A percentile compares a stretch with the other conserved stretches of the same genome.
Evolutionary conservation across 53 echinoderm and acorn worm species (phyloP).

Genomic region (Henricia sp.): DNA sequence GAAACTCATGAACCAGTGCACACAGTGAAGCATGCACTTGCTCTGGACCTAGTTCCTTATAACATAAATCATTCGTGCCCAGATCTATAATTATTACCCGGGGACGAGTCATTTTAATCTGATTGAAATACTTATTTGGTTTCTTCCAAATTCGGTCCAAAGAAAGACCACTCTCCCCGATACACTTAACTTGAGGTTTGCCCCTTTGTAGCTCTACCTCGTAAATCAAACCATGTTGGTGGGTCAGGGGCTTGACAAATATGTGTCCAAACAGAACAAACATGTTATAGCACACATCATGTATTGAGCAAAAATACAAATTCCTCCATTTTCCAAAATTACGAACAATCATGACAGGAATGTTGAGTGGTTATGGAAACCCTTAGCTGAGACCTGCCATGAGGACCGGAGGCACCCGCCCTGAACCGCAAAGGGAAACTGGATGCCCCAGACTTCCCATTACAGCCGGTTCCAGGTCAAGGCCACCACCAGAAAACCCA

Average conservation of each 20-base stretch:
- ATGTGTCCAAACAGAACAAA: constrained; percentile 14
- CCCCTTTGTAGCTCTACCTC: neutral
- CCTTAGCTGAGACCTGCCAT: neutral
- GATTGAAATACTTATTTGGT: neutral
- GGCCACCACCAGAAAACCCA: neutral
- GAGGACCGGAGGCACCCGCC: neutral
- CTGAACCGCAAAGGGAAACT: constrained; percentile 3
- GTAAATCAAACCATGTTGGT: neutral
- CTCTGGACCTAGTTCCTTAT: neutral
- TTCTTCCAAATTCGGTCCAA: neutral
- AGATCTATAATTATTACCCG: neutral
- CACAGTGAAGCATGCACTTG: neutral
- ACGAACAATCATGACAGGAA: neutral
- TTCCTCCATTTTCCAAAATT: neutral
- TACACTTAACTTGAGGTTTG: neutral
- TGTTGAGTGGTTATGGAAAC: neutral
- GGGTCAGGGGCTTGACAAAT: constrained; percentile 3
- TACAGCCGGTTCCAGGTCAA: neutral
- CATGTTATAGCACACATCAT: neutral
- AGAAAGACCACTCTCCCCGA: constrained; percentile 13
- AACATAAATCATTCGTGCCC: constrained; percentile 22
- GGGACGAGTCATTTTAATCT: neutral
- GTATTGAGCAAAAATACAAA: neutral
- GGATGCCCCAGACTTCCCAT: constrained; percentile 16
- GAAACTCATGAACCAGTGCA: neutral